Base-by-base conservation (phyloP, 2,888 invertebrate genomes). In the Stramonita haemastoma region DNA sequence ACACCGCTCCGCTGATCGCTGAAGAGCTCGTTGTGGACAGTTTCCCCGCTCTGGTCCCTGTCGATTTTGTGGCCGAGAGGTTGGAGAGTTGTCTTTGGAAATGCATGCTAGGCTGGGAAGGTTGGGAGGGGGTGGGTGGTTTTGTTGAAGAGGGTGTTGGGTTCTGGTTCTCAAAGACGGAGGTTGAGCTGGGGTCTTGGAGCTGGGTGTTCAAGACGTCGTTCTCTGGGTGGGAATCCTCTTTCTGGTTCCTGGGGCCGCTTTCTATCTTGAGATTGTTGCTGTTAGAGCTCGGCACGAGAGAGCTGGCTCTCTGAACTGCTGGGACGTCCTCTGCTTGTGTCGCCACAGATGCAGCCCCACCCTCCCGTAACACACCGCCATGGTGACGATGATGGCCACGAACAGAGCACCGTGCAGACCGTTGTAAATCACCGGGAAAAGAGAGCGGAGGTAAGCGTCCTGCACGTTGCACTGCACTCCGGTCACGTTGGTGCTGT, bases 381-480 rank as follows among this genome's bases (percentile, higher is more conserved):
- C 81, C 81, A 83, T 46, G 56, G 8, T 8, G 84, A 57, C 29
- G 15, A 85, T 57, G 29, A 29, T 57, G 29, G 57, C 29, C 57
- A 85, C 84, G 32, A 85, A 85, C 4, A 56, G 57, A 8, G 57
- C 17, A 1, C 5, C n/a, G 17, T 15, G 26, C 57, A 85, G 29
- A 29, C 8, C n/a, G 84, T 57, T 85, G 84, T 85, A 85, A 29
- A 85, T 15, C 15, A 57, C 22, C 17, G 84, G 57, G 29, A 85
- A 85, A 6, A 29, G 13, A 4, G 84, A 57, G 57, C 2, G 29
- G 13, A 34, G 19, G 84, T 85, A 26, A 1, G 26, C 17, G 57
- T 85, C 84, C 29, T 85, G 57, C 17, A 85, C 57, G 57, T 5
- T 57, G 84, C 84, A 85, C 57, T 29, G n/a, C 17, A 85, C 84